phyloP scores from a whole-genome alignment of 2,888 invertebrate species.

The Petrolisthes cinctipes region DNA sequence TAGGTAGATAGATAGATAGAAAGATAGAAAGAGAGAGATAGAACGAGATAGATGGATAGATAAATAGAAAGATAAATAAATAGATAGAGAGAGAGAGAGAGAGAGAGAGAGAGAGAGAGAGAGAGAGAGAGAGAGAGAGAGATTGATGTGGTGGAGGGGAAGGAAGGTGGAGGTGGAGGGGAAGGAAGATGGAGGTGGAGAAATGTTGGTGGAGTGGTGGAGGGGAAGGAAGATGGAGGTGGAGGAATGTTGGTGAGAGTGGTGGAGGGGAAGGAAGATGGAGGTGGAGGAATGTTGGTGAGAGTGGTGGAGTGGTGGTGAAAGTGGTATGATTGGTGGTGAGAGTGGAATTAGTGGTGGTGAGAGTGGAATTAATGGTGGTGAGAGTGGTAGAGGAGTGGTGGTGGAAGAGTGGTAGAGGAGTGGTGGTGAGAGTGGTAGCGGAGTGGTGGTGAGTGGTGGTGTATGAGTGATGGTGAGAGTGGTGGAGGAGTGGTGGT shows the following conservation, averaged over 20 bases:
- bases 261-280: too few species aligned
- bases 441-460: background rate
- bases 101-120: background rate
- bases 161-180: too few species aligned
- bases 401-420: background rate
- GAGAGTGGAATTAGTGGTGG: background rate
- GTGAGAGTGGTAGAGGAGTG: too few species aligned
- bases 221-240: too few species aligned
- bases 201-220: too few species aligned
- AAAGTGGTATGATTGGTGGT: background rate
- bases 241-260: too few species aligned
- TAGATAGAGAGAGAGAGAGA: background rate
- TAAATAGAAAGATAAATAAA: background rate
- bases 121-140: background rate
- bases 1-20: too few species aligned
- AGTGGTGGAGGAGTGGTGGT: background rate
- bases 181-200: background rate
- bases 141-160: too few species aligned
- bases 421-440: background rate
- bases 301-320: background rate
- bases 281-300: background rate
- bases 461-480: background rate
- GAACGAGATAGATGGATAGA: too few species aligned
- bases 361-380: background rate
- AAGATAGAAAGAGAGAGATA: too few species aligned